phyloP scores from a whole-genome alignment of 2,888 invertebrate species.

The Vandiemenella viatica region DNA sequence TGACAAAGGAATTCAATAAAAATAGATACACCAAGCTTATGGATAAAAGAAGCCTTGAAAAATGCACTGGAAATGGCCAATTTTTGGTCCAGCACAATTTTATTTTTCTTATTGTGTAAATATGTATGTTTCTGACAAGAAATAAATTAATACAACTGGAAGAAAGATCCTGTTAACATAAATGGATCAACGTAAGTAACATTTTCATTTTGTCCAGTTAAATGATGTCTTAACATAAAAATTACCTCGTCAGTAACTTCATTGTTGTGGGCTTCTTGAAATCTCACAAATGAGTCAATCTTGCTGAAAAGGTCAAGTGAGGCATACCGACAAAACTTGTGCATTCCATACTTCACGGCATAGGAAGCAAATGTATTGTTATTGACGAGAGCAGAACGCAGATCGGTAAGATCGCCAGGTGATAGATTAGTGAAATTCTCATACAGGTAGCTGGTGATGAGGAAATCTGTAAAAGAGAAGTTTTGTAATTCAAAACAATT shows the following conservation, averaged over 20 bases:
- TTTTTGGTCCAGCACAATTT: too few relatives aligned
- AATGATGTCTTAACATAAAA: background rate
- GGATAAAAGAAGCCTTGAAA: too few relatives aligned
- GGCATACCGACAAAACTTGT: constrained; percentile 49
- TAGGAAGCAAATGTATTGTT: constrained; percentile 88
- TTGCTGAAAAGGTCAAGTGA: constrained; percentile 35
- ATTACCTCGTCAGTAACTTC: constrained; percentile 48
- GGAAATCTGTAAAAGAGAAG: constrained; percentile 44
- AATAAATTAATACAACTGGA: too few relatives aligned
- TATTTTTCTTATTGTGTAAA: too few relatives aligned
- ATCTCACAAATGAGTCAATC: constrained; percentile 45
- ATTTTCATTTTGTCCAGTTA: too few relatives aligned
- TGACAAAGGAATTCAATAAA: too few relatives aligned
- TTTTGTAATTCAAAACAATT: constrained; percentile 4
- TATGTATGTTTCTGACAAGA: too few relatives aligned
- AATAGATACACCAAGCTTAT: too few relatives aligned
- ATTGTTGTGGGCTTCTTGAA: constrained; percentile 43
- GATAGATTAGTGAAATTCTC: constrained; percentile 51
- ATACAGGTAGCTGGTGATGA: constrained; percentile 76
- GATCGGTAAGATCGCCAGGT: constrained; percentile 82
- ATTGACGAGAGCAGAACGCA: constrained; percentile 89
- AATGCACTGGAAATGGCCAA: too few relatives aligned
- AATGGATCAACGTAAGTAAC: too few relatives aligned
- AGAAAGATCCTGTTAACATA: too few relatives aligned
- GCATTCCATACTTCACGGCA: constrained; percentile 69